Evolutionary conservation across 2,113 vertebrate species (phyloP).

Genomic region (Myiopsitta monachus): DNA sequence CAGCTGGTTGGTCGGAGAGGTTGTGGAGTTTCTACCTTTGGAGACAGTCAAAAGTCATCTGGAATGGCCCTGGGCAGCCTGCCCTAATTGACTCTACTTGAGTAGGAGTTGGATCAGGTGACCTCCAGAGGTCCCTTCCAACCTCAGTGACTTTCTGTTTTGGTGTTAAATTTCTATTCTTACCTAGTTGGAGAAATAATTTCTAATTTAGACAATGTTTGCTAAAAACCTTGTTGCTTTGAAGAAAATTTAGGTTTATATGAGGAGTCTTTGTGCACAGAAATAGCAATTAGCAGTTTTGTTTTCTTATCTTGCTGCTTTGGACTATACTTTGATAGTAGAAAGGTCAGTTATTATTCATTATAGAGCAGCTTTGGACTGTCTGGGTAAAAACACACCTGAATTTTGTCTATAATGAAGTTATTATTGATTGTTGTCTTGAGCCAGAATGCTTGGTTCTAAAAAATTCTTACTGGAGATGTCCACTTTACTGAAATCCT

Average conservation of each 20-base stretch:
- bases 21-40: neutral
- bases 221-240: neutral
- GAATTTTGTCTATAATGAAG: neutral
- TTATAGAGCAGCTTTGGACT: neutral
- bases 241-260: neutral
- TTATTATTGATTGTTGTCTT: slow-evolving; percentile 7
- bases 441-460: neutral
- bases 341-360: slow-evolving; percentile 2
- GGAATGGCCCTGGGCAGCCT: neutral
- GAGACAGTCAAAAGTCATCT: neutral
- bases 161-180: neutral
- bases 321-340: neutral
- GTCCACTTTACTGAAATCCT: neutral
- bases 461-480: neutral
- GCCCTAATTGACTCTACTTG: neutral
- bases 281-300: neutral
- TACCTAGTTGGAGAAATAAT: neutral
- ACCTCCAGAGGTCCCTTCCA: neutral
- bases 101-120: neutral
- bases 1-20: neutral
- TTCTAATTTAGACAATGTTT: neutral
- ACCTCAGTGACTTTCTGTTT: neutral
- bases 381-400: neutral
- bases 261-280: neutral
- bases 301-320: neutral